These are phyloP conservation scores for Pholis gunnellus DNA, from an alignment of 2,113 vertebrate species.

Conservation along the genomic window DNA sequence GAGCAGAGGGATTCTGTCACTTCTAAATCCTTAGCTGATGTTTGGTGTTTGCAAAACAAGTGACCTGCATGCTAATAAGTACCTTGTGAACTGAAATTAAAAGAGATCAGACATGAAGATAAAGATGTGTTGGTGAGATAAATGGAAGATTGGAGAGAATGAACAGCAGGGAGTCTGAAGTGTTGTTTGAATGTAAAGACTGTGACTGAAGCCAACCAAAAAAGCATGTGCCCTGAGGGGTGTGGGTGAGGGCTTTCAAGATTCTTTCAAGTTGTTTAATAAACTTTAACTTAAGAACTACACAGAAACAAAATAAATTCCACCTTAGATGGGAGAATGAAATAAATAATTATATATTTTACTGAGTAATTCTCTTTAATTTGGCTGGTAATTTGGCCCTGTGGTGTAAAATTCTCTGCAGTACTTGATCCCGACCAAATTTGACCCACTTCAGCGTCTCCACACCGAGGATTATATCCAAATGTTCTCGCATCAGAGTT, in stretches of 20 bases:
- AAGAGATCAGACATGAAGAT: not conserved
- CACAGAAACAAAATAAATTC: not conserved
- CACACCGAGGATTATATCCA: constrained; percentile 10
- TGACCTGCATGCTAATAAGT: not conserved
- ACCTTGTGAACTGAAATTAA: not conserved
- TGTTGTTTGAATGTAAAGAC: not conserved
- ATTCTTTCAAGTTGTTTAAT: not conserved
- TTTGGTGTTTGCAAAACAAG: not conserved
- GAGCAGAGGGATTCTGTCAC: not conserved
- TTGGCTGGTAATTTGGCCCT: not conserved
- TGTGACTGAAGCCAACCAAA: not conserved
- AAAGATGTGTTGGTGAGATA: not conserved
- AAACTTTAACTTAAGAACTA: not conserved
- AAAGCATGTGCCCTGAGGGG: not conserved
- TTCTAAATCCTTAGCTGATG: not conserved
- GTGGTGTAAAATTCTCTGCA: not conserved
- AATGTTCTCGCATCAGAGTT: constrained; percentile 9
- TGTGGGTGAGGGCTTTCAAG: not conserved
- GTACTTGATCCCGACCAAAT: not conserved
- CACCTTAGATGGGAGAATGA: not conserved
- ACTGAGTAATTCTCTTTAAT: not conserved
- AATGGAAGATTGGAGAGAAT: not conserved
- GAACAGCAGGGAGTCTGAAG: not conserved
- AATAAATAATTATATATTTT: not conserved
- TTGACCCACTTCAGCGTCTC: constrained; percentile 15